Base-by-base conservation (phyloP, 1,140 invertebrate genomes). In the Radopholus similis region DNA sequence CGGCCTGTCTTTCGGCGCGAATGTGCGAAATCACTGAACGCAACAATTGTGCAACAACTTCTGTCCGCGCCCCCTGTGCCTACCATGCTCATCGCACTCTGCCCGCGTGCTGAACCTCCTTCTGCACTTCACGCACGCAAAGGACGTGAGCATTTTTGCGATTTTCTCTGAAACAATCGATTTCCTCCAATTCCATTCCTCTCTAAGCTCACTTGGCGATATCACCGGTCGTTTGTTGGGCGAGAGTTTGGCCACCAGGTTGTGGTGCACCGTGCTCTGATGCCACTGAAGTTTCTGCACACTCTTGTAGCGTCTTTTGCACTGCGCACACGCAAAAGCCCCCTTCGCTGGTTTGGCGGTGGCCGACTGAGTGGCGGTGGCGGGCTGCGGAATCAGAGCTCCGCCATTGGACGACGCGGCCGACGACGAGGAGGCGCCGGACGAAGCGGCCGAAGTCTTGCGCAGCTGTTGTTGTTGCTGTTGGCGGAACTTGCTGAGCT, bases 51-150 rank as follows among this genome's bases (percentile, higher is more conserved):
- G 30, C n/a, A 8, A 9, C 58, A 23, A 13, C 32, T 23, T 21
- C 18, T 28, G n/a, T 51, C n/a, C 26, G 15, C 30, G 44, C 44
- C 26, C 13, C 26, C 44, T 47, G 13, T 51, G n/a, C n/a, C 30
- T 51, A 51, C 55, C 49, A 32, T 70, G 68, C 21, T 64, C 49
- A n/a, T 44, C 56, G 53, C 68, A 70, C 32, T 54, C 47, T 13
- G 9, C 13, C 5, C 70, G 30, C 13, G 40, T 72, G 2, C 47
- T 15, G 63, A 70, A 70, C 26, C 68, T 37, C 23, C 59, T 53
- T 26, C 57, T 38, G 63, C 68, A 70, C 47, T 70, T 70, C 30
- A 55, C 38, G 32, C 68, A 70, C 21, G 68, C 58, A 40, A 70
- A 70, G 5, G 51, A 72, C 15, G 34, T 70, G 13, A 53, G 38